Evolutionary conservation across 2,113 vertebrate genomes (phyloP).

Genomic region (Laterallus jamaicensis): DNA sequence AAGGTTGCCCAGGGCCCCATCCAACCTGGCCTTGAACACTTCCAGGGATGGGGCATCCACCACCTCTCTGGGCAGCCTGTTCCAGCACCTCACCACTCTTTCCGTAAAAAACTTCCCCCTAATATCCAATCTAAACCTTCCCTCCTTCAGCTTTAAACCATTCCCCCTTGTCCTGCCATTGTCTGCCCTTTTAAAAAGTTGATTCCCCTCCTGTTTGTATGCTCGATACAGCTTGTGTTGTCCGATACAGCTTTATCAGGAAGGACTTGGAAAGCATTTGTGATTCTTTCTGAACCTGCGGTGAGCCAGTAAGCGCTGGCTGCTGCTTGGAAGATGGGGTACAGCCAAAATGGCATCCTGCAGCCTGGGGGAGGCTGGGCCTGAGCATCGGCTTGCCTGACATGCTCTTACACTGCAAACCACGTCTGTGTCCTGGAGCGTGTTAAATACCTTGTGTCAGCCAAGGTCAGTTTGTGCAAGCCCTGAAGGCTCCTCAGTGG

Average conservation of each 20-base stretch:
- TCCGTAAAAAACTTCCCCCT: too few relatives aligned
- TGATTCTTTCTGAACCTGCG: not conserved
- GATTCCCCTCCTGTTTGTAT: too few relatives aligned
- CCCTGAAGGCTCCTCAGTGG: not conserved
- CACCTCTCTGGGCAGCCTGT: too few relatives aligned
- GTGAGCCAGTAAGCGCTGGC: not conserved
- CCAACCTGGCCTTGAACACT: too few relatives aligned
- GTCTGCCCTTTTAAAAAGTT: too few relatives aligned
- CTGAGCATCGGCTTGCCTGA: not conserved
- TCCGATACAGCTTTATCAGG: not conserved
- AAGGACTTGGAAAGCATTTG: not conserved
- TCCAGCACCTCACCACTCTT: too few relatives aligned
- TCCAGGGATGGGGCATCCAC: too few relatives aligned
- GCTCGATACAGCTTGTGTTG: not conserved
- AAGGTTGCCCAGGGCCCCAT: too few relatives aligned
- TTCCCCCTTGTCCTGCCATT: too few relatives aligned
- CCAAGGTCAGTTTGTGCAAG: not conserved
- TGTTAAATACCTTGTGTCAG: rapidly evolving
- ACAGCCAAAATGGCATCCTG: not conserved
- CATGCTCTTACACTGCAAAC: not conserved
- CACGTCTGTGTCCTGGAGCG: rapidly evolving
- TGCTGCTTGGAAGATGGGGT: not conserved
- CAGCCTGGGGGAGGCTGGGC: not conserved
- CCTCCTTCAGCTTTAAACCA: too few relatives aligned
- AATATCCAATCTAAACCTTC: too few relatives aligned